Base-by-base conservation (phyloP, 2,797 vertebrate genomes). In the Thripadectes ignobilis region DNA sequence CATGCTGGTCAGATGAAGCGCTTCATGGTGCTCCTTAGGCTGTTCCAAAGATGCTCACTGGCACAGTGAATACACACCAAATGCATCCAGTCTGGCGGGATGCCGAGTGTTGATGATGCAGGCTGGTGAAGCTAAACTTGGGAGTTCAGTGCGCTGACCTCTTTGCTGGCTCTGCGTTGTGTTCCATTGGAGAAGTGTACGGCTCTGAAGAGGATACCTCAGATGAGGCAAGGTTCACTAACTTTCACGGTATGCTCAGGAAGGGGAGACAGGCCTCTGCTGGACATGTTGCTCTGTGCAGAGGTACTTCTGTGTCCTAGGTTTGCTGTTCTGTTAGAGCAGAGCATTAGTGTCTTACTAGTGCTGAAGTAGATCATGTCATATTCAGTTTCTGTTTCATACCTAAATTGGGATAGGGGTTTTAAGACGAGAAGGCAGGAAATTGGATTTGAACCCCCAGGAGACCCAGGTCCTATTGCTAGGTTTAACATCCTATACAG, bases 21-120 rank as follows among this genome's bases (percentile, higher is more conserved):
- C 74, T 39, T n/a, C 0, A 1, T 1, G 41, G 77, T 75, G 68
- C 46, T 84, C 23, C 0, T 15, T 4, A 32, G 45, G 5, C 72
- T 73, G n/a, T 75, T 89, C 74, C 46, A 43, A 7, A 77, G 45
- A 12, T 6, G 13, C 34, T 29, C 6, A 2, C 24, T 51, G 52
- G 48, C 52, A 8, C 23, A 2, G 18, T 1, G 19, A 30, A 1
- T 59, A 66, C 0, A 0, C 16, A 22, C 27, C 48, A 14, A 3
- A 5, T 2, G 26, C 26, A 5, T 81, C 19, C 48, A 8, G 41
- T 21, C 12, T 51, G 68, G 52, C 0, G 5, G 30, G 23, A 7
- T 21, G 48, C 46, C 38, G 15, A 51, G 3, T 46, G 27, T 65
- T 9, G 10, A 1, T 20, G 12, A 39, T 43, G 38, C 23, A 4